phyloP scores from a whole-genome alignment of 2,113 vertebrate genomes.

The Potamarius usumacintae region DNA sequence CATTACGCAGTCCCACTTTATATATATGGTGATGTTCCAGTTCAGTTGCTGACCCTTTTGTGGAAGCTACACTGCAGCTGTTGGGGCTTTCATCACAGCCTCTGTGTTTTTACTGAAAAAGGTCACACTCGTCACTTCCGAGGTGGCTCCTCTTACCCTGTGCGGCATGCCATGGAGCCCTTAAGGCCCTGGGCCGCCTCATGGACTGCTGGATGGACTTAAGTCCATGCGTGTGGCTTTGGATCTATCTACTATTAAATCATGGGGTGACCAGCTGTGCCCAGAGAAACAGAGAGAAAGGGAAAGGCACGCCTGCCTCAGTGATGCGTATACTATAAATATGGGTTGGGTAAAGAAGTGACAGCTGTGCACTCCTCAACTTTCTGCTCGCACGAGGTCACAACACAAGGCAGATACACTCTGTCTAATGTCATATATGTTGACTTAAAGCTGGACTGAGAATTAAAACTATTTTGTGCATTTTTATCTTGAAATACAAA shows the following conservation, averaged over 20 bases:
- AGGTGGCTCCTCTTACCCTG: conserved; percentile 48
- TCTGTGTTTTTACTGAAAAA: conserved; percentile 61
- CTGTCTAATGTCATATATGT: neutral
- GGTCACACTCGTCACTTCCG: conserved; percentile 56
- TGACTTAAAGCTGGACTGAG: neutral
- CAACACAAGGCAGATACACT: conserved; percentile 35
- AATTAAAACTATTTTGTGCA: neutral
- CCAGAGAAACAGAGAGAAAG: conserved; percentile 58
- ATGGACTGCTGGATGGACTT: conserved; percentile 56
- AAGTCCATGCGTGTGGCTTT: conserved; percentile 75
- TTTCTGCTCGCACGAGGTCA: conserved; percentile 18
- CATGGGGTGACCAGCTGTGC: conserved; percentile 79
- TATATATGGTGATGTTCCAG: conserved; percentile 37
- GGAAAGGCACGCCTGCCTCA: conserved; percentile 59
- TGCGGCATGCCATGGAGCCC: conserved; percentile 57
- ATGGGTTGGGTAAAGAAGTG: conserved; percentile 72
- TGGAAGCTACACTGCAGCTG: conserved; percentile 63
- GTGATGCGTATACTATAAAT: conserved; percentile 80
- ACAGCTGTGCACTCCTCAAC: conserved; percentile 72
- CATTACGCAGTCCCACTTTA: neutral
- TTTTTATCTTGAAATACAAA: neutral
- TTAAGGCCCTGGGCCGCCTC: conserved; percentile 47
- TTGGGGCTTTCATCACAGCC: conserved; percentile 62
- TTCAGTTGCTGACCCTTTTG: conserved; percentile 37
- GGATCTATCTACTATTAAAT: conserved; percentile 68